A percentile compares a stretch with the other conserved stretches of the same genome.
These are phyloP conservation scores for Antitype chi DNA, from an alignment of 2,888 invertebrate genomes.

Conservation along the genomic window DNA sequence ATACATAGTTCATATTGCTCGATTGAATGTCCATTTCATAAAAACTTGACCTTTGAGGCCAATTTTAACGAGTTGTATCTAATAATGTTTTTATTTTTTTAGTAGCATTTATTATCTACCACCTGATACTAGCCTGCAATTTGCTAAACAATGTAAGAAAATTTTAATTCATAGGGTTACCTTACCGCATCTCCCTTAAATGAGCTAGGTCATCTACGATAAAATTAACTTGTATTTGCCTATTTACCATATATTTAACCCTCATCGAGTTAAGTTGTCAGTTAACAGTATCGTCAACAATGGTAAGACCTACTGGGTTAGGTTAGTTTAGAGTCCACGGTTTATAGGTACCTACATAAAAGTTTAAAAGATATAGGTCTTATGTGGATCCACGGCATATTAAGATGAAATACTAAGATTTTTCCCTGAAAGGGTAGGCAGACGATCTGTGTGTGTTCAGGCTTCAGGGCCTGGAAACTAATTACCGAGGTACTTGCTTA, in stretches of 20 bases:
- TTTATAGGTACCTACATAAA: not conserved
- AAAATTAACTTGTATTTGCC: not conserved
- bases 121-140: no score
- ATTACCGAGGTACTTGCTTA: not conserved
- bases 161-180: not conserved
- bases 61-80: not conserved
- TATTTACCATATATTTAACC: not conserved
- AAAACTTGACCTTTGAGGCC: not conserved
- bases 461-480: not conserved
- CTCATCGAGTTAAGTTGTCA: not conserved
- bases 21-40: not conserved
- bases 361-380: not conserved
- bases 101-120: no score
- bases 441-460: not conserved
- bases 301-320: not conserved
- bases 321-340: not conserved
- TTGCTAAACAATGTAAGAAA: no score
- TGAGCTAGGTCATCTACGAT: not conserved
- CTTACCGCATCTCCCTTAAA: not conserved
- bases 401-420: not conserved
- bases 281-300: not conserved
- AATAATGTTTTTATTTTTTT: no score
- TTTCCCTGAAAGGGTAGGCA: not conserved
- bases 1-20: not conserved
- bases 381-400: not conserved